Percentiles rank a stretch among this genome's conserved stretches.
These are phyloP conservation scores for Cricetomys ansorgei DNA, from an alignment of 2,113 vertebrate genomes.

Conservation along the genomic window DNA sequence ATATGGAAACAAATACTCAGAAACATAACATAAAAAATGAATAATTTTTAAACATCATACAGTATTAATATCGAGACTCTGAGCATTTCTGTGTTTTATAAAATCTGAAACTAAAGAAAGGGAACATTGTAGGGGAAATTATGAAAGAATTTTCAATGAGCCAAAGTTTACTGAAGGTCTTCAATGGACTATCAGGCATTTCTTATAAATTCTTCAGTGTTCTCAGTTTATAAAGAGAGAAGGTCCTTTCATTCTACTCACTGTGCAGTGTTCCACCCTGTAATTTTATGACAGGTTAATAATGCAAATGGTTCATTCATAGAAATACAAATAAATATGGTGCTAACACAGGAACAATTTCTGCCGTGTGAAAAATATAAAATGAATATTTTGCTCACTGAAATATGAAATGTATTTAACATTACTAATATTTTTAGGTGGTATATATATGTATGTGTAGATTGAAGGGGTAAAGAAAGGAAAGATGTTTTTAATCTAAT, in stretches of 20 bases:
- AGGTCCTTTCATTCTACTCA: constrained; percentile 4
- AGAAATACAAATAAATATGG: not conserved
- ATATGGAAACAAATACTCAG: not conserved
- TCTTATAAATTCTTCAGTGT: not conserved
- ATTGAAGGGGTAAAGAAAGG: not conserved
- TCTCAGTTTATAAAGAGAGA: not conserved
- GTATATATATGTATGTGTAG: not conserved
- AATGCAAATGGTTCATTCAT: not conserved
- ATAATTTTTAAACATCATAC: not conserved
- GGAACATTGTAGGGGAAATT: not conserved
- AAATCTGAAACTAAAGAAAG: constrained; percentile 18
- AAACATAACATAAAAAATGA: not conserved
- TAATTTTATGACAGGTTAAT: not conserved
- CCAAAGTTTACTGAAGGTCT: not conserved
- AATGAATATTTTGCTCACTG: not conserved
- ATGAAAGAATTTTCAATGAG: not conserved
- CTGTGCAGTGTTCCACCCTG: not conserved
- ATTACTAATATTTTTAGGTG: not conserved
- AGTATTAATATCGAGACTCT: not conserved
- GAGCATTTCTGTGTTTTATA: not conserved
- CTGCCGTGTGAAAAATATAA: not conserved
- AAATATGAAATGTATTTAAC: constrained; percentile 2
- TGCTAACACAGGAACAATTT: not conserved
- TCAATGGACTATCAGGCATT: not conserved
- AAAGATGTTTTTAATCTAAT: not conserved